These are phyloP conservation scores for Operophtera brumata DNA, from an alignment of 2,888 invertebrate species.

Conservation along the genomic window DNA sequence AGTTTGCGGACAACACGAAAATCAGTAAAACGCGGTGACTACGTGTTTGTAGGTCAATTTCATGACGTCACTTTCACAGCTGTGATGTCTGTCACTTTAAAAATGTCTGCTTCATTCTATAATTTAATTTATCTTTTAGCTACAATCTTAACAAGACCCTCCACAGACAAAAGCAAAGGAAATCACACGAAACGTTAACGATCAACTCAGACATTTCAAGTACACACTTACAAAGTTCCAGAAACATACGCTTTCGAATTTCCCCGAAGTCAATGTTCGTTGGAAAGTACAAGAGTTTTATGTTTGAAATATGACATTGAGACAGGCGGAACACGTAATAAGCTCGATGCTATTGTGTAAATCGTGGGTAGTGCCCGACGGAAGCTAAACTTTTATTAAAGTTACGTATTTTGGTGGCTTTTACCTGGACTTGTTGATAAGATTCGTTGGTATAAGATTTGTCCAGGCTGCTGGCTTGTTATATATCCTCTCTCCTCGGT, in stretches of 20 bases:
- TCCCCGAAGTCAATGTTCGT: slow-evolving; percentile 18
- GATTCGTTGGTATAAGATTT: no score
- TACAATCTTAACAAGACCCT: slow-evolving; percentile 30
- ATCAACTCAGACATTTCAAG: slow-evolving; percentile 34
- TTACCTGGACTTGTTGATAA: no score
- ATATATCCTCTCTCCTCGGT: no score
- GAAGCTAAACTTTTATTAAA: slow-evolving; percentile 20
- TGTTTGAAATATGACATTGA: slow-evolving; percentile 36
- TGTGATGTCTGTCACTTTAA: neutral
- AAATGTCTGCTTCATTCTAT: slow-evolving; percentile 1
- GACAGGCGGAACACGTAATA: slow-evolving; percentile 47
- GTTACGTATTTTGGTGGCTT: slow-evolving; percentile 23
- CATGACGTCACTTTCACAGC: neutral
- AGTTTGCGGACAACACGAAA: no score
- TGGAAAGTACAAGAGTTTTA: slow-evolving; percentile 22
- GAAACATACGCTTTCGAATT: slow-evolving; percentile 31
- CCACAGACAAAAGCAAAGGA: slow-evolving; percentile 34
- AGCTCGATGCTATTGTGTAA: slow-evolving; percentile 56
- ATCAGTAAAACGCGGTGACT: no score
- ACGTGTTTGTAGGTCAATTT: no score
- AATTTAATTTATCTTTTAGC: slow-evolving; percentile 14
- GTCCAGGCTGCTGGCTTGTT: no score
- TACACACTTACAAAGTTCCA: slow-evolving; percentile 29
- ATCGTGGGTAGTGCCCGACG: slow-evolving; percentile 39
- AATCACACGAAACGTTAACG: slow-evolving; percentile 35